Evolutionary conservation across 2,113 vertebrate genomes (phyloP), one percentile per base, ranked within the genome.

Genomic region (Acanthisitta chloris): DNA sequence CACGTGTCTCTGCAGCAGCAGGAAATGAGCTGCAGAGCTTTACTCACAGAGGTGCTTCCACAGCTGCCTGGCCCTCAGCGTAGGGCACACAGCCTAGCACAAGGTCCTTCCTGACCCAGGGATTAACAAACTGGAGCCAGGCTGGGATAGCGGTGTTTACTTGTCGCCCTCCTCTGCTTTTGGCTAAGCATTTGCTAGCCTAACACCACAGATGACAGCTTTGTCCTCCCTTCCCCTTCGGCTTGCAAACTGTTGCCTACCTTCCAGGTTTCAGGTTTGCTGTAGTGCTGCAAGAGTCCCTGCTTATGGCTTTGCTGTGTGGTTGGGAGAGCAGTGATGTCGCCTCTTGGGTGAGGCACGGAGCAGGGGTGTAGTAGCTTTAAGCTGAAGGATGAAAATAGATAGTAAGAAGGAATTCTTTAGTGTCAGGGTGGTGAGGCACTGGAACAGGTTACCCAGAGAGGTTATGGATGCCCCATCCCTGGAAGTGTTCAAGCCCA

Each of bases 251-350:
- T 59, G 76, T 78, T 94, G 70, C 95, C 77, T 74, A 61, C 26
- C 46, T 73, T 40, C 25, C 42, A n/a, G 57, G 66, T 87, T 83
- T 92, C 55, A 64, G 57, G 81, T 91, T 90, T 81, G 24, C 57
- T 17, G 70, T 71, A 69, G 79, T 49, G 61, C 55, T 86, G 94
- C 78, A 93, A 59, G 93, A 96, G 55, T 84, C 67, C 78, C 94
- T 94, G 66, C 81, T 84, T 94, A 59, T 86, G 76, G 43, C 51
- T 96, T 93, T 84, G 57, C 77, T 80, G 43, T 55, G 72, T 87
- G 61, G 64, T 42, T 91, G 84, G 69, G 81, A 92, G 25, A 43
- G 62, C 64, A 21, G 52, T 20, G 31, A 92, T 43, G 23, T 43
- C 69, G 69, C 69, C 72, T 92, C 51, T 81, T 34, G 29, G 25